A percentile compares a stretch with the other conserved stretches of the same genome.
phyloP scores from a whole-genome alignment of 2,888 invertebrate genomes.

The Pollenia amentaria region DNA sequence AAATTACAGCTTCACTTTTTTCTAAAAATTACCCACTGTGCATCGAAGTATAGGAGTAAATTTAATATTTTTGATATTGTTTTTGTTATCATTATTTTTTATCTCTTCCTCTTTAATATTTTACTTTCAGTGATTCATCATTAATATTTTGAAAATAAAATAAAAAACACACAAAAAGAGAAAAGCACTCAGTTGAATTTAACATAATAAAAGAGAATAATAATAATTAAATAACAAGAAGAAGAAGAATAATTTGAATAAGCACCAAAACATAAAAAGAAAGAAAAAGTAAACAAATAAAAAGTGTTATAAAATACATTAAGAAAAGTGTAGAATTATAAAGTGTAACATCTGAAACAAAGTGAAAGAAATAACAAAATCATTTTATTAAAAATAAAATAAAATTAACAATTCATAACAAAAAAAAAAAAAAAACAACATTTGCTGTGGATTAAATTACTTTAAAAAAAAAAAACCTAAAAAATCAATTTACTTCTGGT shows the following conservation, averaged over 20 bases:
- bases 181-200: conserved; percentile 1
- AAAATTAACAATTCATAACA: neutral
- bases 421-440: neutral
- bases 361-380: conserved; percentile 33
- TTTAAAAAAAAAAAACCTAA: neutral
- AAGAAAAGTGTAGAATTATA: conserved; percentile 36
- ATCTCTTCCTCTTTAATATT: conserved; percentile 26
- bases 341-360: conserved; percentile 38
- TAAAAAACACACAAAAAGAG: neutral
- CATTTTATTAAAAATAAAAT: neutral
- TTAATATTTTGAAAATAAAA: conserved; percentile 19
- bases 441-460: conserved; percentile 31
- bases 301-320: conserved; percentile 37
- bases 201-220: conserved; percentile 27
- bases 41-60: neutral
- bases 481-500: neutral
- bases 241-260: conserved; percentile 27
- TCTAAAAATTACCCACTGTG: too few relatives aligned
- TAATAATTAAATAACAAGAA: conserved; percentile 27
- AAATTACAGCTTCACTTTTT: too few relatives aligned
- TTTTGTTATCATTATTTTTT: conserved; percentile 32
- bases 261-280: neutral
- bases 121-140: conserved; percentile 62
- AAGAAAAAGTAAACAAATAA: conserved; percentile 23
- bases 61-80: conserved; percentile 28